Evolutionary conservation across 2,113 vertebrate genomes (phyloP), one percentile per base, ranked within the genome.

Genomic region (Antigone vipio): DNA sequence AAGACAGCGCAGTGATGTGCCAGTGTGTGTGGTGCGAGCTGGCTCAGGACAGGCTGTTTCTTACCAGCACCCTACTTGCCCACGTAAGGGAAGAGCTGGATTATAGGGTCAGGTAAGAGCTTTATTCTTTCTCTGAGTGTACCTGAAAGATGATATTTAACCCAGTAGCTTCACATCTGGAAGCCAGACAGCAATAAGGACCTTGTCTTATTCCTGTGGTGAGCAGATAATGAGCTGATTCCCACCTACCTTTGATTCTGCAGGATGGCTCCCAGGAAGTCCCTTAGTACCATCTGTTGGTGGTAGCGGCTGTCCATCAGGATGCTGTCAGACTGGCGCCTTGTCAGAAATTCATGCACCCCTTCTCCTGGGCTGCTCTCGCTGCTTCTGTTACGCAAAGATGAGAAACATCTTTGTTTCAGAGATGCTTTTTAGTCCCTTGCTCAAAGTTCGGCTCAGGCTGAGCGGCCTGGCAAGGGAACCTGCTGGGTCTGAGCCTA

Each of bases 181-280:
- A 50, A 82, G 47, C 29, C 78, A 87, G 66, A 30, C 40, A 82
- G 69, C 30, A 78, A 1, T 8, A 32, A 55, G 56, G 74, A 49
- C 24, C 92, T 87, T 86, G 76, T 63, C 26, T 29, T 86, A 35
- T 18, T 88, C 55, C 69, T 69, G 79, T 0, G 0, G 63, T 5
- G 58, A 80, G 82, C 45, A 68, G 88, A 47, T 52, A 44, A 74
- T 58, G 56, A 47, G 2, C 19, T 34, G 71, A 34, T 21, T 69
- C 35, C 32, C 66, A 88, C 94, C 76, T 91, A 98, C 98, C 97
- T 97, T 6, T 91, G 96, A 29, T 88, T 96, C 64, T 97, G 97
- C 85, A 95, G 74, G 69, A 98, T 77, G 89, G 97, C 94, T 89
- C 81, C 96, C 96, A 98, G 91, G 93, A 96, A 91, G 92, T 97